phyloP scores from a whole-genome alignment of 2,113 vertebrate genomes.

The Bos javanicus region DNA sequence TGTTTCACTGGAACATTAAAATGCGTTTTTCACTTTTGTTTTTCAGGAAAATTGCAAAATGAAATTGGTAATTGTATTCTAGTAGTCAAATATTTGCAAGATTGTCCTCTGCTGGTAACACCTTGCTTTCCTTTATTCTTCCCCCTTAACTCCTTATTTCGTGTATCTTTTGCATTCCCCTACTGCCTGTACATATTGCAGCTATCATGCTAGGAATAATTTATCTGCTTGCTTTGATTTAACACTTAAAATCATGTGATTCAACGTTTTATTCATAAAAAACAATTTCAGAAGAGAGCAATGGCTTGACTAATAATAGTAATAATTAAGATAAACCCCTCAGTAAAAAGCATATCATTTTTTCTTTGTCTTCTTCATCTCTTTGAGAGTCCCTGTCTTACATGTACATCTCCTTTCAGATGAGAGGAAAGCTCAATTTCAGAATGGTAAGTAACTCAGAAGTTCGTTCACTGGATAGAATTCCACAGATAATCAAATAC shows the following conservation, averaged over 20 bases:
- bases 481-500: background rate
- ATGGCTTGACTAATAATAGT: background rate
- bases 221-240: background rate
- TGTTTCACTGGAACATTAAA: background rate
- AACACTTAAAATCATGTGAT: background rate
- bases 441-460: background rate
- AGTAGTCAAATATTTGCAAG: background rate
- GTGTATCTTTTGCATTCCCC: background rate
- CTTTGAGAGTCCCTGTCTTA: background rate
- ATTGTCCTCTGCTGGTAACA: background rate
- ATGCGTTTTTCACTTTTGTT: background rate
- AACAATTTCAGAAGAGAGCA: background rate
- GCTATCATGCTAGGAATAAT: background rate
- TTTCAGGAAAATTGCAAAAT: background rate
- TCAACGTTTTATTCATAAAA: background rate
- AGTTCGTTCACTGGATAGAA: background rate
- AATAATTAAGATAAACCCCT: background rate
- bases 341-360: background rate
- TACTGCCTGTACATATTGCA: background rate
- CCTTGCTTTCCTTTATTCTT: background rate
- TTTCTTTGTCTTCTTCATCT: background rate
- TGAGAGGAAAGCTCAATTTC: background rate
- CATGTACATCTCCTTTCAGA: background rate
- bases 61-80: slow-evolving; percentile 17
- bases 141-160: background rate